Percentiles rank a stretch among this genome's conserved stretches.
phyloP scores from a whole-genome alignment of 2,888 invertebrate species.

The Lasioglossum zephyrum region DNA sequence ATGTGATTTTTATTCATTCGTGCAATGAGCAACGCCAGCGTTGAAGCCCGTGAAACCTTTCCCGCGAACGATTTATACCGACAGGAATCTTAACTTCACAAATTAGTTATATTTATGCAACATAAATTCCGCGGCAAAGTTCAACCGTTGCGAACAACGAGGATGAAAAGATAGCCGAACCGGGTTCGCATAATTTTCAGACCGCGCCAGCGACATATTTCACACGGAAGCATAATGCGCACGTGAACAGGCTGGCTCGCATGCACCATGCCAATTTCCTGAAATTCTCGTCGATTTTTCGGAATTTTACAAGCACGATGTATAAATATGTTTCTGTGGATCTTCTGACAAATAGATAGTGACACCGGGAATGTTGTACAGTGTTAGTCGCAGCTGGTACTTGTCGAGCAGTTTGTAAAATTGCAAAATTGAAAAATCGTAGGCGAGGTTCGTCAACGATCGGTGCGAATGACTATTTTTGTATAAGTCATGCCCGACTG shows the following conservation, averaged over 20 bases:
- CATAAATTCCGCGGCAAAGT: neutral
- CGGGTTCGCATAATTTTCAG: slow-evolving; percentile 21
- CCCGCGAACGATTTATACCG: neutral
- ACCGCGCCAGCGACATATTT: neutral
- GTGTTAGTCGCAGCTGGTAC: neutral
- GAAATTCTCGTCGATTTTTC: neutral
- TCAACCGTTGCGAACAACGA: slow-evolving; percentile 20
- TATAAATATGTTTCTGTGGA: neutral
- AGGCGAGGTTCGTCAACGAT: neutral
- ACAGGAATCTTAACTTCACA: neutral
- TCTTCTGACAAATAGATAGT: neutral
- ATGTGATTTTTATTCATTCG: neutral
- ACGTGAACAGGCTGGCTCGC: neutral
- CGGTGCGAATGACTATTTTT: neutral
- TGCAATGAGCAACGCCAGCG: neutral
- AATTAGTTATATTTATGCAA: slow-evolving; percentile 7
- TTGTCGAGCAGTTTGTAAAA: neutral
- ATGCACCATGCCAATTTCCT: neutral
- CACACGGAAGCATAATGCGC: neutral
- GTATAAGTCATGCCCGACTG: neutral
- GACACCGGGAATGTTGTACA: neutral
- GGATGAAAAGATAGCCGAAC: slow-evolving; percentile 15
- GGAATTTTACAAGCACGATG: neutral
- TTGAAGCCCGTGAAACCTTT: neutral
- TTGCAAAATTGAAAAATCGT: neutral